Conservation (phyloP, 2,888 invertebrate species). For the Phania funesta region DNA sequence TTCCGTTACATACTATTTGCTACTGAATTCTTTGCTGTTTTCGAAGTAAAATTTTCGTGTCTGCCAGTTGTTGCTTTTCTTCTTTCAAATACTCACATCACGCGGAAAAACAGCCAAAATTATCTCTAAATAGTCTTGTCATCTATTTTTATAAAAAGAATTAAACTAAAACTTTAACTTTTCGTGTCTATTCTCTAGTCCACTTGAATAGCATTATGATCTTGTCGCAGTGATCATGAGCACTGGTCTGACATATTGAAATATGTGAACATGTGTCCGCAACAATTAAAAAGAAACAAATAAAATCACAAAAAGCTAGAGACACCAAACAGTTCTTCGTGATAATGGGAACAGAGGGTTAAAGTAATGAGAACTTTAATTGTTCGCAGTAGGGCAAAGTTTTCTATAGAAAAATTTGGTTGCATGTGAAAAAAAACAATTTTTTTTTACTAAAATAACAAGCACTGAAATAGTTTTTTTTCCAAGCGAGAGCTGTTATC, state of each 20-base stretch:
- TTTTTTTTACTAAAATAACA: no score
- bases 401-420: no score
- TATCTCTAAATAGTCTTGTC: slow-evolving; percentile 16
- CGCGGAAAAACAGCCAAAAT: not conserved
- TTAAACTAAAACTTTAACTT: not conserved
- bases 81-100: no score
- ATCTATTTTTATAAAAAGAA: slow-evolving; percentile 17
- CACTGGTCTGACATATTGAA: not conserved
- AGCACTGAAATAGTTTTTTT: no score
- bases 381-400: not conserved
- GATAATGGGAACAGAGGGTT: not conserved
- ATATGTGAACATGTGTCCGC: slow-evolving; percentile 24
- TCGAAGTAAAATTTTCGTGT: no score
- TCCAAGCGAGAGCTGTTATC: not conserved
- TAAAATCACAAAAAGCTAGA: not conserved
- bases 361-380: not conserved
- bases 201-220: not conserved
- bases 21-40: no score
- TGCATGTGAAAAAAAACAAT: no score
- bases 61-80: no score
- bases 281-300: slow-evolving; percentile 32
- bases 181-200: not conserved
- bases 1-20: no score
- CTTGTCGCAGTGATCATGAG: not conserved
- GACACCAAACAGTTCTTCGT: slow-evolving; percentile 10